Percentiles rank a stretch among this genome's conserved stretches.
Conservation (phyloP, 1,140 invertebrate genomes). For the Drusus annulatus region DNA sequence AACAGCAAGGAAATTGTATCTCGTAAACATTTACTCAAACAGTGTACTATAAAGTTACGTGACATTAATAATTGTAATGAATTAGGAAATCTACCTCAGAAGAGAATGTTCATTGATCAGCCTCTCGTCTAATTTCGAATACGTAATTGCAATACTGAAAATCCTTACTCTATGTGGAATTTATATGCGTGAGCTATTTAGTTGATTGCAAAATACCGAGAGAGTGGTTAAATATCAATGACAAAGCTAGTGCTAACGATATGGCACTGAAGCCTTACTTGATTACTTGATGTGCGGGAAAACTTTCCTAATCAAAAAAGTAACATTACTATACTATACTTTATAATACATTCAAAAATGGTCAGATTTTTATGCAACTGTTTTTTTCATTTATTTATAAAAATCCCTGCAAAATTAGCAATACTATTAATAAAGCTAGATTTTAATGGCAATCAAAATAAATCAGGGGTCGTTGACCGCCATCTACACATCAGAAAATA, state of each 20-base stretch:
- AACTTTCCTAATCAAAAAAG: too few relatives aligned
- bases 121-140: conserved; percentile 23
- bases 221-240: conserved; percentile 22
- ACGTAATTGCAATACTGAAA: not conserved
- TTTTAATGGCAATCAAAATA: conserved; percentile 55
- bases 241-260: conserved; percentile 46
- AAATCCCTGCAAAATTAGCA: conserved; percentile 22
- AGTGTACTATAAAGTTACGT: too few relatives aligned
- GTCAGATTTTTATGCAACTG: conserved; percentile 13
- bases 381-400: conserved; percentile 13
- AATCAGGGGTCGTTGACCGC: conserved; percentile 20
- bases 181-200: conserved; percentile 17
- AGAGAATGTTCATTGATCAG: not conserved
- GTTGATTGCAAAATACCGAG: conserved; percentile 5
- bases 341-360: conserved; percentile 22
- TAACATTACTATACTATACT: too few relatives aligned
- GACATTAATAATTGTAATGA: not conserved
- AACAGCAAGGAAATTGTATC: not conserved
- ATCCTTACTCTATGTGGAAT: conserved; percentile 24
- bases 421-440: conserved; percentile 38
- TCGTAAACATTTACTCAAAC: not conserved
- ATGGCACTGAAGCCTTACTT: conserved; percentile 52
- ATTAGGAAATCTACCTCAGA: not conserved
- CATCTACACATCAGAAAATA: conserved; percentile 45
- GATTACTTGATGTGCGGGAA: conserved; percentile 13